Base-by-base conservation (phyloP, 2,888 invertebrate genomes). In the Aelia acuminata region DNA sequence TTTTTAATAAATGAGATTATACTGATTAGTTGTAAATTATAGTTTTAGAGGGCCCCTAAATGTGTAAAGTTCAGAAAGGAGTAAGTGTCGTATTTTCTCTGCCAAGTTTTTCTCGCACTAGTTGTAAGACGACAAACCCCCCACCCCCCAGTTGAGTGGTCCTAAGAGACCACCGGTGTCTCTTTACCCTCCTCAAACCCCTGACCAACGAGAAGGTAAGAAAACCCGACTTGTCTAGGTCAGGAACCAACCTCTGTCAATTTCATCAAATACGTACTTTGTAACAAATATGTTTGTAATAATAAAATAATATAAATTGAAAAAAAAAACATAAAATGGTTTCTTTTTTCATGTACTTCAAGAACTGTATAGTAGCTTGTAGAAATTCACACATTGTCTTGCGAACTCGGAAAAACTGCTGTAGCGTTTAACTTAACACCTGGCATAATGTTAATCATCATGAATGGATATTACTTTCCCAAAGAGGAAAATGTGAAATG, bases 401-500 rank as follows among this genome's bases (percentile, higher is more conserved):
- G n/a, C n/a, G n/a, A n/a, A n/a, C n/a, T 53, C 22, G n/a, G n/a
- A 10, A 53, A 53, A 53, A 22, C 8, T 22, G 31, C 1, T 31
- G 31, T 70, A 70, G 15, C 35, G 35, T n/a, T 80, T 8, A 20
- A 22, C 43, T n/a, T 18, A 43, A 43, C n/a, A 43, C 43, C 43
- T 3, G 43, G 7, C 13, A n/a, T 22, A 80, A 80, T 35, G 31
- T 22, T 47, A 80, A 35, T 43, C 43, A 80, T 80, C n/a, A 47
- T 47, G 39, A 43, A 80, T 10, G 80, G n/a, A 70, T 70, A 70
- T 70, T 70, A 70, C 31, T 70, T 70, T 70, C 35, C 3, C 80
- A n/a, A n/a, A 18, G n/a, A 39, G 80, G 80, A 80, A 80, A 80
- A 80, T 80, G 80, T 80, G 80, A 80, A 80, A 80, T n/a, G 80